Conservation (phyloP, 2,888 invertebrate genomes). For the Thyatira batis region DNA sequence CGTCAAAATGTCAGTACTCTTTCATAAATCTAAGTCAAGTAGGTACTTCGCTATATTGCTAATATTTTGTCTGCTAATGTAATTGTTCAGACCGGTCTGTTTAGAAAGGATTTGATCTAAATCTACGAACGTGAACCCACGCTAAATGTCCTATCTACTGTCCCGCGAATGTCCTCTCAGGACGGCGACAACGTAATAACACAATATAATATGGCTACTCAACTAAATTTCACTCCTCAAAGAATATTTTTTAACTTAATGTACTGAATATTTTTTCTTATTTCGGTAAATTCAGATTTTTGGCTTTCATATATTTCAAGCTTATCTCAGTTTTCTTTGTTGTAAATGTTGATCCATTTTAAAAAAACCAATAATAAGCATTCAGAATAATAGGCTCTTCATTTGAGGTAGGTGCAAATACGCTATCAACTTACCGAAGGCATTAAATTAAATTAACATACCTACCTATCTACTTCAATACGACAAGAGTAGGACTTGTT, state of each 20-base stretch:
- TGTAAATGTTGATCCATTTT: neutral
- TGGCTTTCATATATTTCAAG: neutral
- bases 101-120: slow-evolving; percentile 33
- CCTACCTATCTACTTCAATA: neutral
- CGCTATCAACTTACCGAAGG: no score
- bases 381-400: no score
- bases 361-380: neutral
- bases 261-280: neutral
- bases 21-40: neutral
- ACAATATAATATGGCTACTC: neutral
- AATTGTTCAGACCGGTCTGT: slow-evolving; percentile 36
- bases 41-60: neutral
- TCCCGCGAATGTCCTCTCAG: slow-evolving; percentile 29
- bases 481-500: neutral
- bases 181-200: slow-evolving; percentile 13
- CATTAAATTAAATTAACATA: no score
- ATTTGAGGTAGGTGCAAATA: no score
- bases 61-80: slow-evolving; percentile 9
- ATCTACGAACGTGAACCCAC: slow-evolving; percentile 15
- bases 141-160: slow-evolving; percentile 20
- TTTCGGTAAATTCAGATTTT: neutral
- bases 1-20: neutral
- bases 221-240: neutral
- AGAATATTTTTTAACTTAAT: neutral
- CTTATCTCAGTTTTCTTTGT: neutral